Percentiles rank a stretch among this genome's conserved stretches.
These are phyloP conservation scores for Crax fasciolata DNA, from an alignment of 2,797 vertebrate genomes.

Conservation along the genomic window DNA sequence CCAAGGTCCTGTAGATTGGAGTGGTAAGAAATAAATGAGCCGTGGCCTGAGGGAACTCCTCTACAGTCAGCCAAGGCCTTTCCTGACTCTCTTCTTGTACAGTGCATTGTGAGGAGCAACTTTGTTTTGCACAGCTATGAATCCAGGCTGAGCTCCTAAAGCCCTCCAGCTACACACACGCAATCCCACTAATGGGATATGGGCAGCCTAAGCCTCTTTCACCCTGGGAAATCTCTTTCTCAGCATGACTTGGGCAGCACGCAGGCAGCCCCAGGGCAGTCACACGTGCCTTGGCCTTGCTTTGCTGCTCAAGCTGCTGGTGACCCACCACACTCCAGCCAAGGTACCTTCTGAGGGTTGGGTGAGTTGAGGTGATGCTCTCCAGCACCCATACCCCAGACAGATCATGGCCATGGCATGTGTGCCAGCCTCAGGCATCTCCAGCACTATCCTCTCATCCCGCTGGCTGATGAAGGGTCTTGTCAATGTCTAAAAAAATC, in stretches of 20 bases:
- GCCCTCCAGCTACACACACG: neutral
- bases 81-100: neutral
- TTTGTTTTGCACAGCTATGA: neutral
- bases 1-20: neutral
- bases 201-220: constrained; percentile 36
- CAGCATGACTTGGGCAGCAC: neutral
- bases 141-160: neutral
- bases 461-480: accelerated
- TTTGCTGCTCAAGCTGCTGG: neutral
- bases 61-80: neutral
- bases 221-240: constrained; percentile 48
- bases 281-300: accelerated
- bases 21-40: neutral
- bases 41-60: neutral
- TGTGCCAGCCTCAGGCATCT: too few species aligned
- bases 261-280: neutral
- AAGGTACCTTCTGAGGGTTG: neutral
- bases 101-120: accelerated
- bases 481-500: too few species aligned
- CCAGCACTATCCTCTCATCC: neutral
- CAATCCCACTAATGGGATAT: constrained; percentile 58
- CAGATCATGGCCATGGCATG: accelerated
- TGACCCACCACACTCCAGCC: neutral
- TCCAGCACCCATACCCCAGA: neutral
- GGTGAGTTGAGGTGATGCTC: neutral